Base-by-base conservation (phyloP, 2,888 invertebrate species). In the Muschampia plurimacula region DNA sequence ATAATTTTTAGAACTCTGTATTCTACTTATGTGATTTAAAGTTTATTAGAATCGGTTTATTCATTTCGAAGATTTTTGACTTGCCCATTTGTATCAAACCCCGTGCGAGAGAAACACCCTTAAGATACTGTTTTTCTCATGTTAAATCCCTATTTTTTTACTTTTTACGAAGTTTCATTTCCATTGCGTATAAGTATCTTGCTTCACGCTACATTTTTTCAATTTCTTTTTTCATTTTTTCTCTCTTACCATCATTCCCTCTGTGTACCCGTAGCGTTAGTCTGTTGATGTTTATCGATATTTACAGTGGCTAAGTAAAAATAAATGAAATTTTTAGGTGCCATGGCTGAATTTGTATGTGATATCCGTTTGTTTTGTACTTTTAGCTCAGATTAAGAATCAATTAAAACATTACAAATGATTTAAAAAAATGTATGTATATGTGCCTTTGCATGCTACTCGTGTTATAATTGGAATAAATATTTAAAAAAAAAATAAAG, bases 261-360 rank as follows among this genome's bases (percentile, higher is more conserved):
- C 39, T 66, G 22, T 12, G 22, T 2, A 65, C n/a, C 15, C 7
- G 79, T 84, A 86, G 84, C 74, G 64, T 79, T 83, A 84, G 82
- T 79, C 77, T 83, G 84, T 86, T 85, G 82, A 83, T 82, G 82
- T 84, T 83, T 77, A 78, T 74, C 67, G 62, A 67, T 77, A 74
- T 74, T 66, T 65, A 74, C 74, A 75, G 72, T 65, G 70, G 75
- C 73, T 76, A 52, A 66, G 52, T 60, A 52, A 66, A 60, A n/a
- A 59, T 36, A 46, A 64, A 63, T 15, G n/a, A 36, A 39, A 36
- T 60, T n/a, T 32, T 55, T 65, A 60, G 60, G 52, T 59, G 46
- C 41, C 28, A 49, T 69, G 71, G 68, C 74, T 71, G 49, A 36
- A 66, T 66, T 66, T 71, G 46, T 71, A 71, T 66, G 71, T 66